These are phyloP conservation scores for Hetaerina titia DNA, from an alignment of 2,888 invertebrate genomes.

Conservation along the genomic window DNA sequence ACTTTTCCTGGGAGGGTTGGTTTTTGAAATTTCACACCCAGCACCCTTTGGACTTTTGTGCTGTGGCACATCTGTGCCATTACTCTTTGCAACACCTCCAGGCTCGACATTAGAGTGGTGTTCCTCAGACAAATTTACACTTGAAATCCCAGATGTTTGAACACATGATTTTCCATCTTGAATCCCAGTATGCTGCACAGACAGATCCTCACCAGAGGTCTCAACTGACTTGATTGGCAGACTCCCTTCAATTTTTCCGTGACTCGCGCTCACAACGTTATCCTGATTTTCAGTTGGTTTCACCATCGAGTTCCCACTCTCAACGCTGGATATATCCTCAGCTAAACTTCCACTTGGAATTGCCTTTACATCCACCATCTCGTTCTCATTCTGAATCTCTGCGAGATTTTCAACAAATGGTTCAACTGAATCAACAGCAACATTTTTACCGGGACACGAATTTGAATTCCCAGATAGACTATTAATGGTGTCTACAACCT, in stretches of 20 bases:
- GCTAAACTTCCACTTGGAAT: background rate
- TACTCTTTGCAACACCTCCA: background rate
- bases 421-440: background rate
- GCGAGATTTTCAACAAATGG: background rate
- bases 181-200: background rate
- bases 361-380: background rate
- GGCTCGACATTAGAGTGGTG: background rate
- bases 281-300: background rate
- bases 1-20: background rate
- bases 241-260: background rate
- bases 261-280: background rate
- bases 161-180: background rate
- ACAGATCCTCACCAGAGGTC: background rate
- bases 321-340: background rate
- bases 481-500: background rate
- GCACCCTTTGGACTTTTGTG: background rate
- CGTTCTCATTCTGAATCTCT: background rate
- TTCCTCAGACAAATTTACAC: background rate
- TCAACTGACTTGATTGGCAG: background rate
- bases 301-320: background rate
- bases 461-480: background rate
- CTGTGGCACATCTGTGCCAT: background rate
- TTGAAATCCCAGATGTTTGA: background rate
- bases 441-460: background rate
- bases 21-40: background rate